Evolutionary conservation across 2,888 invertebrate species (phyloP), one percentile per base, ranked within the genome.

Genomic region (Diplolepis rosae): DNA sequence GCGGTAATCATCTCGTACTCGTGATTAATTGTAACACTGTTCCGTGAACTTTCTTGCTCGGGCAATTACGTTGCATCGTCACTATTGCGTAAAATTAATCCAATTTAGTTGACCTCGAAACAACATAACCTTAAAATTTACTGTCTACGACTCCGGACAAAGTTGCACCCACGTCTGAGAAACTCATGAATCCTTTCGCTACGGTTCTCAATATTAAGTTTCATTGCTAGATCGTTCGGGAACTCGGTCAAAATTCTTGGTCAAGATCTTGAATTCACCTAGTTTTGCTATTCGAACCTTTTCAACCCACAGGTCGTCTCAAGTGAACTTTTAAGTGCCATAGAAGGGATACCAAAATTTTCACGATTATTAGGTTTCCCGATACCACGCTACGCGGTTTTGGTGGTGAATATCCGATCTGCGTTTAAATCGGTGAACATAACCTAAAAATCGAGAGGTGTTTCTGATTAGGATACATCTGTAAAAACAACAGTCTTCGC

Each of bases 11-110:
- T 82, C 80, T 77, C 79, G 75, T 50, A 54, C 68, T 69, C 74
- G 74, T 69, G 66, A 65, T 75, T 71, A 69, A 73, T 77, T 67
- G 72, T 66, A 73, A 73, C 79, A 72, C 65, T 71, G 69, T 69
- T 76, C 71, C 72, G 74, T 68, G 72, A 66, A 61, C 68, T 76
- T 76, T 71, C 61, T 74, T 77, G 70, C 65, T 68, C 74, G 73
- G 77, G 76, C 81, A 81, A 83, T 85, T 83, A 80, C 83, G 78
- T 81, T 80, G 79, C 81, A 79, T 85, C 79, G 80, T 71, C 74
- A 77, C 73, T 83, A 83, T 87, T 87, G 87, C 86, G 85, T 86
- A 87, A 87, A 87, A 86, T 86, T 85, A 87, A 87, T 87, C 86
- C 85, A 81, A 87, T 87, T 87, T 86, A 85, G 82, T 82, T 86